Evolutionary conservation across 2,113 vertebrate genomes (phyloP), one percentile per base, ranked within the genome.

Genomic region (Dipodomys ordii): DNA sequence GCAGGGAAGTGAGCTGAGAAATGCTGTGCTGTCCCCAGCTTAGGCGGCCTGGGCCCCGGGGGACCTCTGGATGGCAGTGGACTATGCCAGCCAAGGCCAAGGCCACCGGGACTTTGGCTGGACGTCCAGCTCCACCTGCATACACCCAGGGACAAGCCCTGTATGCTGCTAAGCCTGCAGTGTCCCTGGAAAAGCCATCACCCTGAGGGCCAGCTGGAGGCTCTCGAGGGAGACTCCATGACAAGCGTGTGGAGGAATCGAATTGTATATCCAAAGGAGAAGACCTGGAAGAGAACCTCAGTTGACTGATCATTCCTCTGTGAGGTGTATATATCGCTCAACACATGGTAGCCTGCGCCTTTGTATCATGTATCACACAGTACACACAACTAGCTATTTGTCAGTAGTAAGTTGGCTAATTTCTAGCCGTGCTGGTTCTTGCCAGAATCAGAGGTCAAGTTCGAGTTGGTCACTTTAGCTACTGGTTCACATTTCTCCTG

Each of bases 91-190:
- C 30, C 53, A 20, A 62, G 18, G 46, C 22, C 6, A 32, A 64
- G 49, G 49, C 68, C 1, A 20, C 7, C 23, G 44, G 0, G 22
- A 19, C 3, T 44, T 13, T 23, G 30, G 44, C 53, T 53, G 69
- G n/a, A 69, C 13, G 15, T 28, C 49, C 13, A 28, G 25, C 30
- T 82, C 9, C 2, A 28, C 19, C 28, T 19, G 0, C 30, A 13
- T 46, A 35, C 20, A 18, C 23, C 69, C 44, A 6, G 19, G 74
- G 32, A n/a, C 35, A 23, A 0, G 5, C 22, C 30, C 11, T 65
- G 20, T 0, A 0, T 67, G 76, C 30, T 4, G 5, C 39, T 39
- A 39, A 32, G 6, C 23, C 49, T 8, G 35, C 20, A 0, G 0
- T 67, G 76, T 23, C 22, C 30, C 3, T 3, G 46, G 7, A n/a